Evolutionary conservation across 2,888 invertebrate species (phyloP).

Genomic region (Chironomus riparius): DNA sequence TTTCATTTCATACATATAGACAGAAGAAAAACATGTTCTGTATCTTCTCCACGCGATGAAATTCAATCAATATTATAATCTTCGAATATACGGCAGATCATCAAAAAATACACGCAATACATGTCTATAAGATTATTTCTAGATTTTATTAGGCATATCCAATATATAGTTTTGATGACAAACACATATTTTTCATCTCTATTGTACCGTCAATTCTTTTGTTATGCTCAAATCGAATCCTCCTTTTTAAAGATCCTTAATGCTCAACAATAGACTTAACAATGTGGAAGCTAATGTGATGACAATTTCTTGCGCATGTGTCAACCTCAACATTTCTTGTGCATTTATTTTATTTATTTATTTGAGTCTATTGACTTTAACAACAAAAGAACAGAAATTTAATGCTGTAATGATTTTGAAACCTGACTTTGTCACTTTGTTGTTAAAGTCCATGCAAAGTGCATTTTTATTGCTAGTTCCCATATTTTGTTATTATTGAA

Average conservation of each 20-base stretch:
- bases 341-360: not conserved
- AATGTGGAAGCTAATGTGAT: not conserved
- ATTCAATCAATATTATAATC: not conserved
- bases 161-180: not conserved
- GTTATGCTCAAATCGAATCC: not conserved
- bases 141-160: too few relatives aligned
- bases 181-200: not conserved
- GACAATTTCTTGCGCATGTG: slow-evolving; percentile 19
- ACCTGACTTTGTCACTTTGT: not conserved
- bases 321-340: slow-evolving; percentile 2
- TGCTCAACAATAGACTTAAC: not conserved
- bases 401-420: slow-evolving; percentile 8
- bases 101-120: not conserved
- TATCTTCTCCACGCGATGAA: not conserved
- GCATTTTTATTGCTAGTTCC: not conserved
- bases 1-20: not conserved
- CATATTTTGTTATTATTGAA: too few relatives aligned
- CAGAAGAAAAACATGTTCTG: too few relatives aligned
- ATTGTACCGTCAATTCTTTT: not conserved
- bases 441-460: not conserved
- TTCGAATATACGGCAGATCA: not conserved
- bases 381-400: slow-evolving; percentile 5
- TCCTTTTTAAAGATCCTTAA: not conserved
- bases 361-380: not conserved
- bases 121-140: too few relatives aligned